Base-by-base conservation (phyloP, 2,113 vertebrate genomes). In the Brienomyrus brachyistius region DNA sequence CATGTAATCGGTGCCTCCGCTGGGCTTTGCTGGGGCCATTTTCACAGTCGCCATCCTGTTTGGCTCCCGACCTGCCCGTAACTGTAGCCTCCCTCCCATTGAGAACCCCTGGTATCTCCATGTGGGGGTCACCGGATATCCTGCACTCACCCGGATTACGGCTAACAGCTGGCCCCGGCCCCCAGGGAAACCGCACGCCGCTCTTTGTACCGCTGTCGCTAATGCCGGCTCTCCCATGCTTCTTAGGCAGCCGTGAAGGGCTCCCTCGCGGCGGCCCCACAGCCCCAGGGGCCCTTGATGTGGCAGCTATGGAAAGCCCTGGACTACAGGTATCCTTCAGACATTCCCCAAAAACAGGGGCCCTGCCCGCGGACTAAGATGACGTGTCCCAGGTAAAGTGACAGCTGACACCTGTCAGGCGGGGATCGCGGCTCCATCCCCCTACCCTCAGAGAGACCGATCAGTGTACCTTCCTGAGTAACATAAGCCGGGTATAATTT, bases 281-380 rank as follows among this genome's bases (percentile, higher is more conserved):
- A 94, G 92, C 87, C 94, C 19, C 96, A 96, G 92, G 96, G 94
- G 0, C 95, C 95, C 0, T 94, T 94, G 95, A 95, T 96, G 88
- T 95, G 94, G 92, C 94, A 96, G 90, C 94, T 96, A 86, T 97
- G 97, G 96, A 96, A 97, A 87, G 91, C 94, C 89, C 97, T 97
- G 93, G 97, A 98, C 92, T 95, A 96, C 92, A 97, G 95, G 97
- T 97, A 97, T 97, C 97, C 96, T 97, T 97, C 96, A 90, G 89
- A 86, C 17, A 19, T 51, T 90, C 90, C 88, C 15, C 5, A 15
- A 19, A 84, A 45, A 10, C 82, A n/a, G 45, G 82, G 19, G 35
- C 35, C 4, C 27, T 35, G 11, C 35, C 15, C 35, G 5, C 11
- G 17, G 31, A 77, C 70, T 77, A 35, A 77, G 70, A 35, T 80